These are phyloP conservation scores for Semicossyphus pulcher DNA, from an alignment of 2,113 vertebrate genomes.

Conservation along the genomic window DNA sequence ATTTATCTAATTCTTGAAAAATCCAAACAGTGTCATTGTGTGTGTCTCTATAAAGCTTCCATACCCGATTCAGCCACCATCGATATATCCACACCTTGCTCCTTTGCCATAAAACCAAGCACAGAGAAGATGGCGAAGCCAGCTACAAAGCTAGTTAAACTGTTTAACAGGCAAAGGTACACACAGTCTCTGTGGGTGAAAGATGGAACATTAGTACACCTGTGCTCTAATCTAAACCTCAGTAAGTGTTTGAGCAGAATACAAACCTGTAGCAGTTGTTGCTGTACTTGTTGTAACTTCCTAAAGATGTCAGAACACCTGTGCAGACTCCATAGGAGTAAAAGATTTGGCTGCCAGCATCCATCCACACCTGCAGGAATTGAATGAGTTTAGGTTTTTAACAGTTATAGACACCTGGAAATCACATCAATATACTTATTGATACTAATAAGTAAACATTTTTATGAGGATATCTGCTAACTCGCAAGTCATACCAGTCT, in stretches of 20 bases:
- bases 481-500: not conserved
- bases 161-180: constrained; percentile 92
- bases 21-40: not conserved
- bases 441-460: not conserved
- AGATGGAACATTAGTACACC: not conserved
- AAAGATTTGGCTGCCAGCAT: constrained; percentile 85
- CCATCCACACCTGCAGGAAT: constrained; percentile 83
- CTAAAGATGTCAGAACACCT: constrained; percentile 82
- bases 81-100: constrained; percentile 89
- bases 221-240: not conserved
- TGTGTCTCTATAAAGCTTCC: not conserved
- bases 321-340: constrained; percentile 85
- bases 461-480: not conserved
- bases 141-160: constrained; percentile 91
- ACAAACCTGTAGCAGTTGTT: constrained; percentile 85
- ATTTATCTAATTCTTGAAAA: not conserved
- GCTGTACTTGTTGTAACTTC: constrained; percentile 85
- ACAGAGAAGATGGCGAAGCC: constrained; percentile 96
- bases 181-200: constrained; percentile 86
- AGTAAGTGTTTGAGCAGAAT: not conserved
- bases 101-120: constrained; percentile 90
- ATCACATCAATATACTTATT: too few relatives aligned
- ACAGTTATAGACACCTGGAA: not conserved
- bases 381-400: not conserved
- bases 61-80: constrained; percentile 91